These are phyloP conservation scores for Emydura subglobosa DNA, from an alignment of 2,113 vertebrate species.

Conservation along the genomic window DNA sequence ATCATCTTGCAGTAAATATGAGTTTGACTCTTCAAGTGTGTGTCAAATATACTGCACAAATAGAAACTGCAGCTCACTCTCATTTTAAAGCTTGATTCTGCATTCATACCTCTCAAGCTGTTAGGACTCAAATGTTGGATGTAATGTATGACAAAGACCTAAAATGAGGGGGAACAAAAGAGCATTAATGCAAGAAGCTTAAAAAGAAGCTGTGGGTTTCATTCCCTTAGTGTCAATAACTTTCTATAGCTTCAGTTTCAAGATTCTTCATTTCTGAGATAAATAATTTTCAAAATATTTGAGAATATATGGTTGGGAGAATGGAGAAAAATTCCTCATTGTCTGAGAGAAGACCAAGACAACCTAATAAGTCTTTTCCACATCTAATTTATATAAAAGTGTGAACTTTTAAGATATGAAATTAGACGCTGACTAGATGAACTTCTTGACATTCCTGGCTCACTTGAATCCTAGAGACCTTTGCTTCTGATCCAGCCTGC, in stretches of 20 bases:
- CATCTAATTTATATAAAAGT: background rate
- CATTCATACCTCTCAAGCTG: fast-evolving
- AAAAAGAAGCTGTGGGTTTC: too few relatives aligned
- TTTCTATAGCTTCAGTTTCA: fast-evolving
- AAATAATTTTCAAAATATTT: background rate
- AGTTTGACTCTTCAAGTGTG: fast-evolving
- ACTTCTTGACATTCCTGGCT: background rate
- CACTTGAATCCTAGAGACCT: background rate
- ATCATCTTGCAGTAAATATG: background rate
- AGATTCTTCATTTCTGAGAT: background rate
- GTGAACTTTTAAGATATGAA: background rate
- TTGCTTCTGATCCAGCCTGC: background rate
- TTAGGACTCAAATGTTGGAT: fast-evolving
- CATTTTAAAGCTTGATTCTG: background rate
- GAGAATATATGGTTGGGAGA: fast-evolving
- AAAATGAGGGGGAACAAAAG: fast-evolving
- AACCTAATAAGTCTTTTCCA: background rate
- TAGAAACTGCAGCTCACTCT: background rate
- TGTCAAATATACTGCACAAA: fast-evolving
- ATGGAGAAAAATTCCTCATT: background rate
- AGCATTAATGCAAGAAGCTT: background rate
- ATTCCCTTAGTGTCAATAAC: background rate
- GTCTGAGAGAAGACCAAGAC: background rate
- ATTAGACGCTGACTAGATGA: background rate
- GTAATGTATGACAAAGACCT: fast-evolving